Evolutionary conservation across 2,797 vertebrate genomes (phyloP), one percentile per base, ranked within the genome.

Genomic region (Kryptolebias ocellatus): DNA sequence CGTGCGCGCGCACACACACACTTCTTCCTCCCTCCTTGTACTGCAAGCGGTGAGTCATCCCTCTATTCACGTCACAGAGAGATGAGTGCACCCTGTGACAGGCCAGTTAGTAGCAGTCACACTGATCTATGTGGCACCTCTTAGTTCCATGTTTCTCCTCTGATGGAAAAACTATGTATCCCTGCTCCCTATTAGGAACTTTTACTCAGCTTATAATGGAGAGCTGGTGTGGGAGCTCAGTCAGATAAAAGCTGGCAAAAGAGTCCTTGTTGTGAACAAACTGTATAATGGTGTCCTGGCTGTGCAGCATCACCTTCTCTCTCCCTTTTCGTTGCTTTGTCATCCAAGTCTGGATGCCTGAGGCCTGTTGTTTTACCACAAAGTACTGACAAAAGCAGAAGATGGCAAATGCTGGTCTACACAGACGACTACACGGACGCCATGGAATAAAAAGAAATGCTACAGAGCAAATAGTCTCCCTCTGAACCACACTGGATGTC

Each of bases 11-110:
- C 64, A 56, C 56, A 34, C 70, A 66, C 70, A 75, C 80, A 65
- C 80, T 60, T 68, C 81, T 76, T 86, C 63, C 87, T 81, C 78
- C 73, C 79, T 88, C 80, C 76, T 87, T 82, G 77, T 85, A 85
- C 77, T 57, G 83, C 83, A 78, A 92, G 85, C 47, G 80, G 89
- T 95, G 94, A 95, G 89, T 95, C 94, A 95, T 94, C 92, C 85
- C 89, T 92, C 89, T 84, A 88, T 90, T 91, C 89, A 85, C 93
- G 91, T 95, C 93, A 94, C 87, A 54, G 83, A 90, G 89, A 93
- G 92, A 93, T 87, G 88, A 93, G 92, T 83, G 87, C 90, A 90
- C 84, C 80, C 89, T 90, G 90, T 91, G 90, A 93, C 92, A 93
- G 88, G 87, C 91, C 85, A 86, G 91, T 94, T 92, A 90, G 89